Evolutionary conservation across 1,140 invertebrate genomes (phyloP).

Genomic region (Drosophila sulfurigaster): DNA sequence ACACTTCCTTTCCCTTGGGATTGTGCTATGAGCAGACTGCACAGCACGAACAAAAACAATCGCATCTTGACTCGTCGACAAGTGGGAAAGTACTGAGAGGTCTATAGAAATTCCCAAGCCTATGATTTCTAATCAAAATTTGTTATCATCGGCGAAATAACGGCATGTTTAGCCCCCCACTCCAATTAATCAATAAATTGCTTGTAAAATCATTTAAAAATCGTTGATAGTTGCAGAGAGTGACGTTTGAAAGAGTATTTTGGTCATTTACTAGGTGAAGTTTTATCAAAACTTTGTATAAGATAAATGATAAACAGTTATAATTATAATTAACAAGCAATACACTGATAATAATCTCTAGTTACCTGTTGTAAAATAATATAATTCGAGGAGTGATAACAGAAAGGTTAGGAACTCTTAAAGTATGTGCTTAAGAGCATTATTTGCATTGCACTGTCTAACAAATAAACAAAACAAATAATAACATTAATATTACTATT

Average conservation of each 20-base stretch:
- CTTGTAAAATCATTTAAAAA: conserved; percentile 38
- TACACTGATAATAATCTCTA: no score
- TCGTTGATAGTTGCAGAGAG: neutral
- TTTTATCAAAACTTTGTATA: conserved; percentile 4
- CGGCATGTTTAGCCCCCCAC: conserved; percentile 3
- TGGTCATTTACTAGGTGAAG: neutral
- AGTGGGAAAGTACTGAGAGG: conserved; percentile 24
- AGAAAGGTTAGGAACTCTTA: neutral
- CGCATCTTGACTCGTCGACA: conserved; percentile 52
- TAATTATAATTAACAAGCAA: neutral
- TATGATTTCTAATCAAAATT: conserved; percentile 20
- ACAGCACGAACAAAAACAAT: conserved; percentile 33
- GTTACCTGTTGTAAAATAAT: neutral
- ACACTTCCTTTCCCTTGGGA: conserved; percentile 11
- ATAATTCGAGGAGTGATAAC: neutral
- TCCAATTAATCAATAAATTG: conserved; percentile 39
- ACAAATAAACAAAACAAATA: no score
- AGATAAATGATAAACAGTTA: neutral
- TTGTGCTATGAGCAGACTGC: conserved; percentile 17
- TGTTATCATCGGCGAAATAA: conserved; percentile 28
- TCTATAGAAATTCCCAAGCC: conserved; percentile 8
- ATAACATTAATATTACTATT: no score
- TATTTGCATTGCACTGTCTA: no score
- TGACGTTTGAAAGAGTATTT: neutral
- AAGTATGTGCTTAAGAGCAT: neutral